Percentiles rank a stretch among this genome's conserved stretches.
Evolutionary conservation across 2,113 vertebrate species (phyloP).

Genomic region (Salvator merianae): DNA sequence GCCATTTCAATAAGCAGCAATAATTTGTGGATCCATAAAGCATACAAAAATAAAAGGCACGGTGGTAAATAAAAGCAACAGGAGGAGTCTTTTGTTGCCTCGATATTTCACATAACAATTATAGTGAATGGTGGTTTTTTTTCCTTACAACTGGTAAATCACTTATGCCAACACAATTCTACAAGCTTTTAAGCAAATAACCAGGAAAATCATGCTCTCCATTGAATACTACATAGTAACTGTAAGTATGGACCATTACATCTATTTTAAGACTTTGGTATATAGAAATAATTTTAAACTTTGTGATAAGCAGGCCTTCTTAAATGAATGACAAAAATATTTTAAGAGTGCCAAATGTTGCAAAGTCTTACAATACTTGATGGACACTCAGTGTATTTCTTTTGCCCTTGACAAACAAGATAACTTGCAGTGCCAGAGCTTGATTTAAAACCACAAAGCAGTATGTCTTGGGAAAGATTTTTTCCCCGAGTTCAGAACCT

Average conservation of each 20-base stretch:
- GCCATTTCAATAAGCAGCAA: constrained; percentile 83
- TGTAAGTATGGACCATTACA: constrained; percentile 35
- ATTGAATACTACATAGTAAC: background rate
- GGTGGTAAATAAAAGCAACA: constrained; percentile 65
- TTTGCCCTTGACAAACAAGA: too few relatives aligned
- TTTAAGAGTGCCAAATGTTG: too few relatives aligned
- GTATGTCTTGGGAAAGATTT: too few relatives aligned
- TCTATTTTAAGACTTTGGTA: background rate
- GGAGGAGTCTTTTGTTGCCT: constrained; percentile 43
- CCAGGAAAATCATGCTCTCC: constrained; percentile 5
- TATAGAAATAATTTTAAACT: background rate
- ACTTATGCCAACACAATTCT: background rate
- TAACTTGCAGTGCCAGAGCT: too few relatives aligned
- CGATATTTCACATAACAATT: constrained; percentile 45
- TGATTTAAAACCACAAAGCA: too few relatives aligned
- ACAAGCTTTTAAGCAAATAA: background rate
- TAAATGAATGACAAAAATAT: too few relatives aligned
- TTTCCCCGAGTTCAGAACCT: too few relatives aligned
- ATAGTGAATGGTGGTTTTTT: constrained; percentile 6
- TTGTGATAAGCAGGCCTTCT: too few relatives aligned
- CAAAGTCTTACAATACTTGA: too few relatives aligned
- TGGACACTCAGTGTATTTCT: too few relatives aligned
- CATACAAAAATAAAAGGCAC: constrained; percentile 67
- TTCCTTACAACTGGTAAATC: background rate
- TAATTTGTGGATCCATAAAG: constrained; percentile 80